Evolutionary conservation across 1,140 invertebrate genomes (phyloP).

Genomic region (Bombus haemorrhoidalis): DNA sequence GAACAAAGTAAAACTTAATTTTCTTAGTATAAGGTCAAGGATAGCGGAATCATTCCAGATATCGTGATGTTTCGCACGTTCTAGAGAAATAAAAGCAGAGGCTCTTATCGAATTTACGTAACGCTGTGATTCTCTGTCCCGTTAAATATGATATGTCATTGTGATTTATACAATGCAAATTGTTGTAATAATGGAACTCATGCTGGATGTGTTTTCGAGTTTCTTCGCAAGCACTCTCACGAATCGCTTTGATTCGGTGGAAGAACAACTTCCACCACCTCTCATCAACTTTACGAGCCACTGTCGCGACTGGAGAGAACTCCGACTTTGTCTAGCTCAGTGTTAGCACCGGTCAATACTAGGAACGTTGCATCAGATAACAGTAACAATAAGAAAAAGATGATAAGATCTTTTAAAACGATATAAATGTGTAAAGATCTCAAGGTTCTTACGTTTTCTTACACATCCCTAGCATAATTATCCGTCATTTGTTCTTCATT

Average conservation of each 20-base stretch:
- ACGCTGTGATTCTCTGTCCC: neutral
- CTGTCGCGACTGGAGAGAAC: conserved; percentile 9
- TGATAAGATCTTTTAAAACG: too few relatives aligned
- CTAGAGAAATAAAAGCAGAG: neutral
- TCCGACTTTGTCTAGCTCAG: neutral
- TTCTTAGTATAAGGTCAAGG: neutral
- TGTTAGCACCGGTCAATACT: conserved; percentile 15
- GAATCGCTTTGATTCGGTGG: neutral
- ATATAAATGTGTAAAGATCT: neutral
- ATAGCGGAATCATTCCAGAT: neutral
- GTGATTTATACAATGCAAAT: neutral
- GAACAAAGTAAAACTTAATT: too few relatives aligned
- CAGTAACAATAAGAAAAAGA: neutral
- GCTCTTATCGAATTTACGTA: neutral
- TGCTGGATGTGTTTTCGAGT: too few relatives aligned
- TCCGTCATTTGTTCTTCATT: neutral
- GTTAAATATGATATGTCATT: neutral
- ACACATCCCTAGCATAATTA: neutral
- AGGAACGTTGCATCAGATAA: neutral
- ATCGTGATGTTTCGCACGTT: too few relatives aligned
- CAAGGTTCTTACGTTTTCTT: neutral
- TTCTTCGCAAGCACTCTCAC: too few relatives aligned
- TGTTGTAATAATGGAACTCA: neutral
- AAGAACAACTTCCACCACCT: neutral
- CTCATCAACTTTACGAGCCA: neutral